A percentile compares a stretch with the other conserved stretches of the same genome.
These are phyloP conservation scores for Fragum fragum DNA, from an alignment of 2,888 invertebrate genomes.

Conservation along the genomic window DNA sequence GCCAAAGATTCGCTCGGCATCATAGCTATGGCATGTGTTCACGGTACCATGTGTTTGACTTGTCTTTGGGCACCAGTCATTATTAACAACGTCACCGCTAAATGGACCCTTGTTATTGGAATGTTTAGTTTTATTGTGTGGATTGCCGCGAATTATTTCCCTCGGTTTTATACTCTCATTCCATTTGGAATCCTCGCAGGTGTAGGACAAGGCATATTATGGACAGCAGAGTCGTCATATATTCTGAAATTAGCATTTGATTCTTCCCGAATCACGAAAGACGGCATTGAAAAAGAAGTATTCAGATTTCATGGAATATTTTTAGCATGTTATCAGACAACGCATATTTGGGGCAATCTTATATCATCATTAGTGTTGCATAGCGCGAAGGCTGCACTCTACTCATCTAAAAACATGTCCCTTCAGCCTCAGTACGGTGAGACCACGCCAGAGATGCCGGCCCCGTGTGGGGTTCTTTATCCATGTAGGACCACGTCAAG, in stretches of 20 bases:
- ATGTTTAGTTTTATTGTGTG: conserved; percentile 85
- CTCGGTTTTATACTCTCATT: conserved; percentile 84
- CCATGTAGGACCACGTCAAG: conserved; percentile 51
- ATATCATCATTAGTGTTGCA: conserved; percentile 83
- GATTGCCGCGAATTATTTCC: conserved; percentile 86
- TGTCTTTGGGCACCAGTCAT: conserved; percentile 84
- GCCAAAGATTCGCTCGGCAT: conserved; percentile 81
- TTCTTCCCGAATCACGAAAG: conserved; percentile 78
- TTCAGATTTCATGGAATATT: conserved; percentile 86
- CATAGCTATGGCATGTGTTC: conserved; percentile 84
- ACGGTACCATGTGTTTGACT: conserved; percentile 84
- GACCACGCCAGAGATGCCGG: not conserved
- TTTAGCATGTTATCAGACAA: conserved; percentile 86
- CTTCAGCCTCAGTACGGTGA: not conserved
- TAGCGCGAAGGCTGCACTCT: conserved; percentile 32
- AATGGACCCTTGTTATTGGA: conserved; percentile 85
- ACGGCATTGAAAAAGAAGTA: conserved; percentile 83
- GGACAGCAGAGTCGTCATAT: conserved; percentile 85
- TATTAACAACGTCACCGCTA: conserved; percentile 85
- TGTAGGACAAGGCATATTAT: conserved; percentile 85
- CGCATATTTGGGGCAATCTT: conserved; percentile 86
- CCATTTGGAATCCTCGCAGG: conserved; percentile 85
- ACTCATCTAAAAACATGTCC: not conserved
- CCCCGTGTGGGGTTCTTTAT: conserved; percentile 67
- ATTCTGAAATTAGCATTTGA: conserved; percentile 84